These are phyloP conservation scores for Okapia johnstoni DNA, from an alignment of 2,113 vertebrate genomes.

Conservation along the genomic window DNA sequence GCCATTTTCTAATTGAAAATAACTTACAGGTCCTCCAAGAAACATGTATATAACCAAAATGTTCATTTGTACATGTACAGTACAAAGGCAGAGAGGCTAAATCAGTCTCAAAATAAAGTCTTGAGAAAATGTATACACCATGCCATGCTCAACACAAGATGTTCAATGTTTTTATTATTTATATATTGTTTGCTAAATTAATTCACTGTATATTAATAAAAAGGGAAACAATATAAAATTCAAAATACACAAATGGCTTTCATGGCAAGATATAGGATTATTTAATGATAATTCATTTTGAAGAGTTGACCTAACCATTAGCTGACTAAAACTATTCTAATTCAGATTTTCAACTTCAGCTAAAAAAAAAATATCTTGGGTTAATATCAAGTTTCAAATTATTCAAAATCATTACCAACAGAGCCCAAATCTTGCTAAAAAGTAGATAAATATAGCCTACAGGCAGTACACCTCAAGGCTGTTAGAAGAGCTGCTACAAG, in stretches of 20 bases:
- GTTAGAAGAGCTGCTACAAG: neutral
- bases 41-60: neutral
- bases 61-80: neutral
- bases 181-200: neutral
- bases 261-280: neutral
- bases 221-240: neutral
- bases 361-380: neutral
- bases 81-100: neutral
- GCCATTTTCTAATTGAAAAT: neutral
- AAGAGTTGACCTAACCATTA: slow-evolving; percentile 12
- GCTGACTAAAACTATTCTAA: neutral
- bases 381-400: slow-evolving; percentile 9
- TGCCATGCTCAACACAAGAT: neutral
- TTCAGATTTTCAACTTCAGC: neutral
- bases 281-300: neutral
- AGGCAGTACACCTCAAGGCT: neutral
- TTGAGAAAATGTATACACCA: neutral
- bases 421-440: neutral
- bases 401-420: neutral
- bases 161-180: neutral
- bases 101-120: neutral
- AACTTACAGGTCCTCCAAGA: neutral
- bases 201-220: neutral
- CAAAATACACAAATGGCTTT: neutral
- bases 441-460: neutral